Evolutionary conservation across 2,113 vertebrate genomes (phyloP).

Genomic region (Prunella fulvescens): DNA sequence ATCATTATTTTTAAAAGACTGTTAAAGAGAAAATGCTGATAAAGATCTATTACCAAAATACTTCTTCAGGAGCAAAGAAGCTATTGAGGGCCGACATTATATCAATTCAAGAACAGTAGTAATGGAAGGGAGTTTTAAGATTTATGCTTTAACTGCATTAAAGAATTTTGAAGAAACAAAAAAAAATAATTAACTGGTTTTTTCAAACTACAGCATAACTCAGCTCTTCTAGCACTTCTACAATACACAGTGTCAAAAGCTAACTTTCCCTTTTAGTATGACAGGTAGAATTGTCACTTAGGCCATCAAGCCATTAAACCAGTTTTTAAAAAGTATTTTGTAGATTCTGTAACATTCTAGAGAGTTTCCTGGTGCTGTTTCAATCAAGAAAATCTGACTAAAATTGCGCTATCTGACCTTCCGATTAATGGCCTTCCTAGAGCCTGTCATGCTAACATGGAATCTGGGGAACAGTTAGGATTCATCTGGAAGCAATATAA

Average conservation of each 20-base stretch:
- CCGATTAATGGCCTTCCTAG: slow-evolving; percentile 81
- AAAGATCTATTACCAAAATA: not conserved
- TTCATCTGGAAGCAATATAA: slow-evolving; percentile 80
- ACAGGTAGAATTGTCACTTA: slow-evolving; percentile 74
- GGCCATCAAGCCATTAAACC: slow-evolving; percentile 63
- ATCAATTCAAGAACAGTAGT: not conserved
- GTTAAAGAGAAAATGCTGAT: not conserved
- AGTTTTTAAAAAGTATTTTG: slow-evolving; percentile 68
- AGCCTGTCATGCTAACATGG: slow-evolving; percentile 81
- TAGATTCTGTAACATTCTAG: slow-evolving; percentile 70
- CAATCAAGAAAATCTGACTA: slow-evolving; percentile 74
- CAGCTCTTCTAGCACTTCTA: slow-evolving; percentile 23
- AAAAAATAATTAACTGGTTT: not conserved
- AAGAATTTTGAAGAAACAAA: slow-evolving; percentile 32
- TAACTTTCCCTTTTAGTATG: slow-evolving; percentile 57
- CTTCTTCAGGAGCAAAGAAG: not conserved
- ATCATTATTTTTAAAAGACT: not conserved
- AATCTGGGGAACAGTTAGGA: slow-evolving; percentile 76
- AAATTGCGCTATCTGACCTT: slow-evolving; percentile 81
- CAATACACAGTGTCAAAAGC: slow-evolving; percentile 23
- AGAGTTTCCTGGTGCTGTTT: slow-evolving; percentile 78
- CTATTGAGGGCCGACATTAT: not conserved
- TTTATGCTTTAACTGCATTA: not conserved
- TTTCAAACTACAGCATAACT: slow-evolving; percentile 13
- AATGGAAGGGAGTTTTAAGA: not conserved